Evolutionary conservation across 1,140 invertebrate genomes (phyloP), one percentile per base, ranked within the genome.

Genomic region (Anastatus disparis): DNA sequence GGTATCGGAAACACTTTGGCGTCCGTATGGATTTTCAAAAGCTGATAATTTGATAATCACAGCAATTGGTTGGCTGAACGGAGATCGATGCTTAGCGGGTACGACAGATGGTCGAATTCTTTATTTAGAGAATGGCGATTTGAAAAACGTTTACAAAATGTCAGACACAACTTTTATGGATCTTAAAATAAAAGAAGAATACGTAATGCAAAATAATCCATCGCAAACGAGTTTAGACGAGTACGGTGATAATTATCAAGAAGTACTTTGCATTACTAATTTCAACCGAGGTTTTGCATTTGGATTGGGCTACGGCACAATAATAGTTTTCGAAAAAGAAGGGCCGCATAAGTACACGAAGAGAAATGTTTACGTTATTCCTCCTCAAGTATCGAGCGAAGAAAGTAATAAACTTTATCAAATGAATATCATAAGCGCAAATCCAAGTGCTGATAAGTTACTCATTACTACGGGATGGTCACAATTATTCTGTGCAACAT

Each of bases 1-100:
- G 29, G 91, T 92, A 35, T 89, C 90, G n/a, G 94, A 96, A 79
- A 91, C 89, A 1, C 88, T 91, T 6, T 92, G 95, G 89, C 89
- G 93, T 35, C 92, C 93, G 59, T 95, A 92, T 82, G 93, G 93
- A 20, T 95, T 93, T 84, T 89, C 91, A 66, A 95, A 95, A 83
- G 89, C 92, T 20, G 94, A 96, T 74, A 90, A 90, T 73, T 88
- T 93, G 69, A 86, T 89, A 72, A 89, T 94, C 71, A 88, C 89
- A 2, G 90, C 88, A 66, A 90, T 91, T 77, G 88, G 88, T 76
- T 93, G 92, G 92, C 70, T 94, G 74, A 91, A 91, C 26, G 87
- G 91, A 17, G 93, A 95, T 72, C 84, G 91, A 68, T 86, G 95
- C 10, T 83, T 96, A 55, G 91, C 91, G 27, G 94, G 94, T 0